Evolutionary conservation across 1,140 invertebrate genomes (phyloP).

Genomic region (Ruditapes philippinarum): DNA sequence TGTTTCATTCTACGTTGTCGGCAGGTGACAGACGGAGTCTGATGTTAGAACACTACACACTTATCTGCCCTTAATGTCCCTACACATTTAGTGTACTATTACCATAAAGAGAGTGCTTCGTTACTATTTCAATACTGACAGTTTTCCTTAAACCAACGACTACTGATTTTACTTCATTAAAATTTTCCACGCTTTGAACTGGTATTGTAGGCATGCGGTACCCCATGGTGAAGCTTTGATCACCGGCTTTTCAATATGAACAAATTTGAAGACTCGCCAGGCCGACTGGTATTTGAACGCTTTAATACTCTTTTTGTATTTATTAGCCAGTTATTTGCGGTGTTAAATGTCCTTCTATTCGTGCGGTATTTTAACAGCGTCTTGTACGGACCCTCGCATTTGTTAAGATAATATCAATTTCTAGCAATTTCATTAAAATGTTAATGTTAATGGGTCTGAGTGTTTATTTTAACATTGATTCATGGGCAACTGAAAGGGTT

Average conservation of each 20-base stretch:
- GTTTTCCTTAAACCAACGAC: conserved; percentile 32
- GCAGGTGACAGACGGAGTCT: conserved; percentile 15
- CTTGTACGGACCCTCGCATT: neutral
- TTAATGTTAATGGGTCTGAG: conserved; percentile 12
- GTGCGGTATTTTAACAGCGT: conserved; percentile 13
- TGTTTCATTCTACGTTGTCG: neutral
- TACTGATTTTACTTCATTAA: conserved; percentile 22
- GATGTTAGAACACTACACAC: neutral
- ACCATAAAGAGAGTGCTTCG: neutral
- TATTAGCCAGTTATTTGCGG: neutral
- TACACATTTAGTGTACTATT: neutral
- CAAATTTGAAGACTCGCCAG: neutral
- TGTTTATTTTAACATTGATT: conserved; percentile 16
- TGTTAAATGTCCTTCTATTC: neutral
- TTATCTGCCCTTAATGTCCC: neutral
- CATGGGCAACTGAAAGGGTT: conserved; percentile 2
- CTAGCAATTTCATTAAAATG: conserved; percentile 41
- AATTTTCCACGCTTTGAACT: conserved; percentile 12
- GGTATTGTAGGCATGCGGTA: neutral
- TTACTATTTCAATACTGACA: neutral
- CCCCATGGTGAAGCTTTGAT: conserved; percentile 7
- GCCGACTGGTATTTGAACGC: neutral
- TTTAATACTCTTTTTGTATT: conserved; percentile 19
- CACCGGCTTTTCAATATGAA: conserved; percentile 16
- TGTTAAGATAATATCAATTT: conserved; percentile 54